These are phyloP conservation scores for Tromatobia lineatoria DNA, from an alignment of 2,888 invertebrate genomes.

Conservation along the genomic window DNA sequence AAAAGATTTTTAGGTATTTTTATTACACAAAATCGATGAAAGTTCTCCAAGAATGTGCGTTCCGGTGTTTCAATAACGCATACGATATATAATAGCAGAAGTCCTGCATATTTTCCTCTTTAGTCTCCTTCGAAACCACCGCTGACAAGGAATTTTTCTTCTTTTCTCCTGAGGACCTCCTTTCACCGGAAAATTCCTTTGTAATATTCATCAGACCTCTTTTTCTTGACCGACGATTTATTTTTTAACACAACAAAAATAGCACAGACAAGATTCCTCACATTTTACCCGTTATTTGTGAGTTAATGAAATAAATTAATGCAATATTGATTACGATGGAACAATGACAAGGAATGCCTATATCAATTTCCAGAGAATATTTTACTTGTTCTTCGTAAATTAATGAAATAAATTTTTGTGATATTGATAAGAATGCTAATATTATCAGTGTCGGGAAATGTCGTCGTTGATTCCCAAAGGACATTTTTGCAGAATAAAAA, in stretches of 20 bases:
- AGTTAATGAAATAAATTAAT: too few species aligned
- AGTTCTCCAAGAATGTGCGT: slow-evolving; percentile 79
- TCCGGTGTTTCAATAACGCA: slow-evolving; percentile 83
- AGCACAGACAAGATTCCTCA: neutral
- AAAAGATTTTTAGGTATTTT: neutral
- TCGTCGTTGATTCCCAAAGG: too few species aligned
- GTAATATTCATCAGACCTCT: neutral
- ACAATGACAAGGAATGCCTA: too few species aligned
- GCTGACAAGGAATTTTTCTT: neutral
- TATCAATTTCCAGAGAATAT: too few species aligned
- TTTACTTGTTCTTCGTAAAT: too few species aligned
- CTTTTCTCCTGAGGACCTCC: neutral
- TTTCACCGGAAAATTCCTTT: neutral
- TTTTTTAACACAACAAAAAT: neutral
- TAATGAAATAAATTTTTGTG: too few species aligned
- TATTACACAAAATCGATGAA: neutral
- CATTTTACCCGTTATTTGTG: too few species aligned
- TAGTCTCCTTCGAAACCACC: neutral
- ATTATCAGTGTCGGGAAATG: too few species aligned
- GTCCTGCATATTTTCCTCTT: neutral
- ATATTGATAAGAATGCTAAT: too few species aligned
- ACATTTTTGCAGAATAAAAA: too few species aligned
- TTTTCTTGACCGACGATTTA: neutral
- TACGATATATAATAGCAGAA: slow-evolving; percentile 75
- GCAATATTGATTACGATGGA: too few species aligned